Conservation (phyloP, 1,140 invertebrate genomes). For the Bombus superbus region DNA sequence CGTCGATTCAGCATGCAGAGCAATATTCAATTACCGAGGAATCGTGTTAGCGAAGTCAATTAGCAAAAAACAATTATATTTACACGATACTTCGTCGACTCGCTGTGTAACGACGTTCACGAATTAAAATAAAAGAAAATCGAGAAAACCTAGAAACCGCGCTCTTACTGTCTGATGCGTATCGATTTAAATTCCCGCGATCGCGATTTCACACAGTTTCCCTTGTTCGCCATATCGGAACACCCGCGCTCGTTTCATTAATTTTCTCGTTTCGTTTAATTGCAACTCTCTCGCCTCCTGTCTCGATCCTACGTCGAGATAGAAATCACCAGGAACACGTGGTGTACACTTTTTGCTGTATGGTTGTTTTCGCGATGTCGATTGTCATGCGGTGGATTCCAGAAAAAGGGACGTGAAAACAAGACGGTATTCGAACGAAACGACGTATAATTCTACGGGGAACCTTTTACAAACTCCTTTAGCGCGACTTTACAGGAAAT, state of each 20-base stretch:
- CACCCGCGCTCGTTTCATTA: constrained; percentile 35
- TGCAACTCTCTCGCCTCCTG: background rate
- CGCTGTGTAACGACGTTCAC: no score
- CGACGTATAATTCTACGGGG: background rate
- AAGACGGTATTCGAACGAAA: background rate
- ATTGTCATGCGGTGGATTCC: background rate
- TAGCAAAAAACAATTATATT: no score
- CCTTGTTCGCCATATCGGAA: constrained; percentile 29
- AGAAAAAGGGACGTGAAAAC: background rate
- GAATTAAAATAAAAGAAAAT: background rate
- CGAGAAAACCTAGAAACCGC: background rate
- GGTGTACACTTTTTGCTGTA: background rate
- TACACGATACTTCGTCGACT: no score
- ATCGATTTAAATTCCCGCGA: constrained; percentile 17
- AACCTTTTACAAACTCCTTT: background rate
- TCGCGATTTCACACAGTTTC: constrained; percentile 55
- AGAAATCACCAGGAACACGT: background rate
- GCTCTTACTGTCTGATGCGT: constrained; percentile 34
- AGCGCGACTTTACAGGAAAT: background rate
- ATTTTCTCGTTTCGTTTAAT: constrained; percentile 15
- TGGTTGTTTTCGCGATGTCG: background rate
- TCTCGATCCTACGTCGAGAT: background rate
- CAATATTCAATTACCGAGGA: no score
- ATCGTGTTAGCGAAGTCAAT: no score
- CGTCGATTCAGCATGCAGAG: no score